Evolutionary conservation across 2,888 invertebrate species (phyloP), one percentile per base, ranked within the genome.

Genomic region (Gymnosoma rotundatum): DNA sequence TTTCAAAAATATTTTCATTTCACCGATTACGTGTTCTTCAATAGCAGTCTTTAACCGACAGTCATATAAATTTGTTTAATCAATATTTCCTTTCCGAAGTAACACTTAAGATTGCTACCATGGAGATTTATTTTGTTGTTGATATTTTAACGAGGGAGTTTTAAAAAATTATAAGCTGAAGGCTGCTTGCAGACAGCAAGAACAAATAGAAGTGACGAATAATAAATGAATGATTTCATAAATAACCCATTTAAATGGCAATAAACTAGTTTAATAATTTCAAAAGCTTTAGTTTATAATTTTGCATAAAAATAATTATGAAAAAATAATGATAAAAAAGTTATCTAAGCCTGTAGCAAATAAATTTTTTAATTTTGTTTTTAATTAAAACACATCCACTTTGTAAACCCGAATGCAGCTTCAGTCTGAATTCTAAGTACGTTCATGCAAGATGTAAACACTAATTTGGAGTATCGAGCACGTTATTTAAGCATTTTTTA

Each of bases 1-100:
- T 83, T 91, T 91, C 9, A 92, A 87, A 78, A 91, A 89, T 45
- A 91, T 89, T 85, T 89, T 91, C 91, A 91, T 91, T 14, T 45
- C n/a, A n/a, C 42, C n/a, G 32, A 9, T 36, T 16, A 16, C 14
- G 42, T 42, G 1, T 14, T 6, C 3, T n/a, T 48, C 16, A 48
- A n/a, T 16, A 16, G 12, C 1, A 42, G 4, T 12, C 12, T 42
- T 48, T 48, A 63, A 69, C 42, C 52, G 50, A n/a, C 25, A 6
- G 9, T 86, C 83, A 69, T 54, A 72, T 75, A 80, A 85, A 74
- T 21, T 52, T 83, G 60, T 86, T 85, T 74, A 82, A 75, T 86
- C 86, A 32, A 86, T 86, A 67, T 5, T 36, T 63, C 12, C 25
- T 36, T 48, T 14, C 56, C 52, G 25, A 21, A 78, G 48, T 48